Evolutionary conservation across 2,888 invertebrate genomes (phyloP).

Genomic region (Globia sparganii): DNA sequence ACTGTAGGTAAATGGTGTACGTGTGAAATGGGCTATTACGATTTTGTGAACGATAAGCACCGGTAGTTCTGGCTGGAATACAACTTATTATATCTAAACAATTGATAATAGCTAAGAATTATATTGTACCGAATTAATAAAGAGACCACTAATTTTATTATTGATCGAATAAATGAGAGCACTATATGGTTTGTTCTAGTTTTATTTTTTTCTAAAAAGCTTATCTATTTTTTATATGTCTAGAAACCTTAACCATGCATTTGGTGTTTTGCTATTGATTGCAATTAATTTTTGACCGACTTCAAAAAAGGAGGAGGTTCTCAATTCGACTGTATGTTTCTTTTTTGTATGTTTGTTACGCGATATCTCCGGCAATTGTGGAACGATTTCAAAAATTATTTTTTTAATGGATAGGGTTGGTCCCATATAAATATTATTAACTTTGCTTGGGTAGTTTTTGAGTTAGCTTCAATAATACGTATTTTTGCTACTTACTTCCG

Average conservation of each 20-base stretch:
- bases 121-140: slow-evolving; percentile 46
- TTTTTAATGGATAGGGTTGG: no score
- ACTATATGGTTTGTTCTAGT: slow-evolving; percentile 31
- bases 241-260: background rate
- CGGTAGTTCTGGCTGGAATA: slow-evolving; percentile 38
- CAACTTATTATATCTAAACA: slow-evolving; percentile 24
- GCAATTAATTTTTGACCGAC: no score
- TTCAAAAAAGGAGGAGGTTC: no score
- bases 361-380: no score
- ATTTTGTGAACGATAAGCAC: slow-evolving; percentile 44
- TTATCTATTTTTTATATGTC: background rate
- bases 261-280: background rate
- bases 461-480: no score
- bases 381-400: no score
- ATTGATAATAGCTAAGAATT: slow-evolving; percentile 26
- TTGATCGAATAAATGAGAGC: slow-evolving; percentile 60
- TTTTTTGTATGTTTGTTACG: no score
- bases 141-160: slow-evolving; percentile 42
- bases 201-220: slow-evolving; percentile 22
- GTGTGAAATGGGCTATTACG: slow-evolving; percentile 56
- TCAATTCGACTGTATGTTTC: no score
- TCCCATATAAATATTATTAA: no score
- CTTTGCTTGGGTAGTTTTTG: no score
- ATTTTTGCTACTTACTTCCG: no score
- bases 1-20: background rate